Evolutionary conservation across 1,140 invertebrate species (phyloP), one percentile per base, ranked within the genome.

Genomic region (Tetramorium simillimum): DNA sequence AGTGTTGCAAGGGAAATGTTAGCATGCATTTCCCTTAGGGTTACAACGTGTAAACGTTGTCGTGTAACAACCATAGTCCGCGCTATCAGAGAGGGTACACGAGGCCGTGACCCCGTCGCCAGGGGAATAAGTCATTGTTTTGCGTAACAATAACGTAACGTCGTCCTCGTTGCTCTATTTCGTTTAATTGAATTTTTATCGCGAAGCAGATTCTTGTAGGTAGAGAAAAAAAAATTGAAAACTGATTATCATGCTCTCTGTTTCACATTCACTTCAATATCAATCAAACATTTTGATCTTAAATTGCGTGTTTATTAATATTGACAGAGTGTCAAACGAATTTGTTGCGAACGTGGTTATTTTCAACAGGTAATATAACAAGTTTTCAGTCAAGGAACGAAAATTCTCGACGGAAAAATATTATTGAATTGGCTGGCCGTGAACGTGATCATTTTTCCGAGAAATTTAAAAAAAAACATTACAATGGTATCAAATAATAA

Each of bases 81-180:
- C 24, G 69, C 40, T 84, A 84, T 84, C 80, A 81, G 62, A 40
- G n/a, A 81, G 77, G 33, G 18, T 73, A 73, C 24, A 56, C 46
- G 67, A 73, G 69, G 56, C 69, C 43, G 69, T 73, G 69, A 84
- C 69, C 80, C 28, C 80, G 24, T 60, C 78, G 51, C 51, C 69
- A 56, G 10, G 80, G 80, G 69, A 84, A 84, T 84, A 84, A 84
- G 80, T 84, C 69, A 84, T 84, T 84, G 80, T 84, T 75, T 84
- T 75, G 53, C 40, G 53, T 75, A 84, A 84, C 80, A 84, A 84
- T 84, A 73, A 43, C 40, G 80, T n/a, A 43, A 75, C 18, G 14
- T 82, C 53, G 16, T 73, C 18, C 51, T 72, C 51, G 18, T 46
- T 72, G 80, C 53, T 73, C 69, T 84, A 75, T 73, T 84, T 82